Base-by-base conservation (phyloP, 2,888 invertebrate genomes). In the Zygothrica quintamaculata region DNA sequence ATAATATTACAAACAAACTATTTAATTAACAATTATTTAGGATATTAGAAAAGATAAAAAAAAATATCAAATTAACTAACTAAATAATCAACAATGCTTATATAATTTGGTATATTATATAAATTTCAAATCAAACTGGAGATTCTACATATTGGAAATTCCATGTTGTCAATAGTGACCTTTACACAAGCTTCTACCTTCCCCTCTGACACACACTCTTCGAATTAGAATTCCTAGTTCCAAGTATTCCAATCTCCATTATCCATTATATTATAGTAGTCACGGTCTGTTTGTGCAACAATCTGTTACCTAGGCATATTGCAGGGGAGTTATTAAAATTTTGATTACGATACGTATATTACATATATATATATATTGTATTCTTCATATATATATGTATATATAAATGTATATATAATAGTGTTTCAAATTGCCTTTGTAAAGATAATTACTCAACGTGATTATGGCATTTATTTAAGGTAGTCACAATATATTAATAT, bases 21-120 rank as follows among this genome's bases (percentile, higher is more conserved):
- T 74, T 67, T 67, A 46, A 48, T 46, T 59, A 31, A 36, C 68
- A 80, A 77, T 77, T 77, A 74, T 64, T 64, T 43, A 65, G 44
- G 9, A 34, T 56, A 57, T 82, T 74, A 77, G n/a, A n/a, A n/a
- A n/a, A n/a, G n/a, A n/a, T n/a, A n/a, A n/a, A n/a, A n/a, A n/a
- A n/a, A n/a, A n/a, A n/a, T n/a, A n/a, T n/a, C n/a, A n/a, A n/a
- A n/a, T n/a, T n/a, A n/a, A n/a, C n/a, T n/a, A n/a, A n/a, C n/a
- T n/a, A n/a, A n/a, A n/a, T n/a, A n/a, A n/a, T n/a, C n/a, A n/a
- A n/a, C n/a, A n/a, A 6, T 8, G 39, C n/a, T 9, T 18, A 4
- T 33, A 7, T 4, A 33, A 34, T 31, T 11, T 12, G 1, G 34
- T 15, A 12, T 31, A 25, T 39, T 26, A 62, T 11, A n/a, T 73